These are phyloP conservation scores for Cephalopholis sonnerati DNA, from an alignment of 2,113 vertebrate genomes.

Conservation along the genomic window DNA sequence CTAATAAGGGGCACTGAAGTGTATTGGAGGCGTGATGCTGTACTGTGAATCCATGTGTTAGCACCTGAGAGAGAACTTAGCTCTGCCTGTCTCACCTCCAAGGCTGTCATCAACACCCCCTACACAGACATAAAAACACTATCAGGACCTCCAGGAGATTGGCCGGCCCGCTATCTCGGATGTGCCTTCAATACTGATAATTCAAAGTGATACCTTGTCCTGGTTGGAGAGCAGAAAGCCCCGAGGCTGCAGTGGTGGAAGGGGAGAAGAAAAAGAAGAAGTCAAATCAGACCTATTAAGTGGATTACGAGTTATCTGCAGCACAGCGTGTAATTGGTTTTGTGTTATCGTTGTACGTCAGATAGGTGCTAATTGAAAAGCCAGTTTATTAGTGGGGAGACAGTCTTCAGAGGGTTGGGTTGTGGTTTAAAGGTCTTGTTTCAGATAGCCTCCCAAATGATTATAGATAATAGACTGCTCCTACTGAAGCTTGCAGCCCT, in stretches of 20 bases:
- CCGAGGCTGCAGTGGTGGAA: slow-evolving; percentile 17
- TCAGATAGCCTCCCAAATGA: slow-evolving; percentile 65
- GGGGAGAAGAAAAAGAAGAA: slow-evolving; percentile 45
- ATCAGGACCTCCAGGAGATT: slow-evolving; percentile 49
- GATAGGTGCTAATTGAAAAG: slow-evolving; percentile 82
- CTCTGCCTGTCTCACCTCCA: slow-evolving; percentile 43
- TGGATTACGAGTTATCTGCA: slow-evolving; percentile 78
- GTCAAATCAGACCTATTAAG: slow-evolving; percentile 76
- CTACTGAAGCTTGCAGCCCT: slow-evolving; percentile 34
- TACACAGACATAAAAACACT: slow-evolving; percentile 48
- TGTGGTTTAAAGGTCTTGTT: slow-evolving; percentile 74
- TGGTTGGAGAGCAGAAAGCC: slow-evolving; percentile 55
- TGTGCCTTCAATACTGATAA: slow-evolving; percentile 58
- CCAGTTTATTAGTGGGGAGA: slow-evolving; percentile 70
- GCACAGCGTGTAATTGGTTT: slow-evolving; percentile 80
- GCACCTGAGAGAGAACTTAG: neutral
- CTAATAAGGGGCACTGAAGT: neutral
- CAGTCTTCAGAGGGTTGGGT: slow-evolving; percentile 59
- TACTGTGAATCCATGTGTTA: slow-evolving; percentile 40
- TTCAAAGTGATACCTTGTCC: slow-evolving; percentile 66
- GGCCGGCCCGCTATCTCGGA: slow-evolving; percentile 39
- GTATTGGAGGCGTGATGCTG: neutral
- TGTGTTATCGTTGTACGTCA: slow-evolving; percentile 77
- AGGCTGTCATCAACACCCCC: slow-evolving; percentile 54
- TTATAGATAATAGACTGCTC: slow-evolving; percentile 62